These are phyloP conservation scores for Nasonia giraulti DNA, from an alignment of 1,140 invertebrate genomes.

Conservation along the genomic window DNA sequence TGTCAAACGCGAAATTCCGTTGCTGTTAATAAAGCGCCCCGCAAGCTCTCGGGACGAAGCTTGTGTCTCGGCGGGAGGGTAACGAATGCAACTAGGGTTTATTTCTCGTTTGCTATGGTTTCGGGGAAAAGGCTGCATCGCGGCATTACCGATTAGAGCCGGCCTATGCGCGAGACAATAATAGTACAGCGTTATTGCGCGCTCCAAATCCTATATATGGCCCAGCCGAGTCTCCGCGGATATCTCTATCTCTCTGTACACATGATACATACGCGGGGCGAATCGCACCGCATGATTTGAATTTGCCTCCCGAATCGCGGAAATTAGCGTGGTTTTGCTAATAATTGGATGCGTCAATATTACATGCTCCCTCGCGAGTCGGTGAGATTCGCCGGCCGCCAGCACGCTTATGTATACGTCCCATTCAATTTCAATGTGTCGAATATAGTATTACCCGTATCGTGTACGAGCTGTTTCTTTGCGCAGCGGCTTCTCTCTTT, in stretches of 20 bases:
- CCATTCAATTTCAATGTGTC: background rate
- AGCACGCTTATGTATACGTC: too few species aligned
- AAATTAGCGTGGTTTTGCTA: background rate
- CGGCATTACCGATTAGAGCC: background rate
- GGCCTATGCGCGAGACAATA: background rate
- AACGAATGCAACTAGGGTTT: background rate
- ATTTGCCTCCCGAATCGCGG: background rate
- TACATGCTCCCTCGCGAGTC: background rate
- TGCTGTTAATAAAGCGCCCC: background rate
- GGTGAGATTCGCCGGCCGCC: background rate
- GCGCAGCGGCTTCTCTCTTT: background rate
- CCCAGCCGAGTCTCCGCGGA: background rate
- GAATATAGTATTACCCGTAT: background rate
- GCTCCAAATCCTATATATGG: background rate
- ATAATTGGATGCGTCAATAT: slow-evolving; percentile 1
- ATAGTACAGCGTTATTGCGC: background rate
- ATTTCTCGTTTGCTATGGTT: background rate
- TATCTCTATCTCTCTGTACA: background rate
- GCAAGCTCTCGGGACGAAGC: background rate
- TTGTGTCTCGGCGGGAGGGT: background rate
- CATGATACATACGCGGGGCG: background rate
- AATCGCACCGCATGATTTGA: background rate
- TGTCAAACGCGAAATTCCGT: background rate
- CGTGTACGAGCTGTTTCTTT: background rate
- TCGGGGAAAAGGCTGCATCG: background rate